Evolutionary conservation across 2,888 invertebrate genomes (phyloP).

Genomic region (Cyclophora albipunctata): DNA sequence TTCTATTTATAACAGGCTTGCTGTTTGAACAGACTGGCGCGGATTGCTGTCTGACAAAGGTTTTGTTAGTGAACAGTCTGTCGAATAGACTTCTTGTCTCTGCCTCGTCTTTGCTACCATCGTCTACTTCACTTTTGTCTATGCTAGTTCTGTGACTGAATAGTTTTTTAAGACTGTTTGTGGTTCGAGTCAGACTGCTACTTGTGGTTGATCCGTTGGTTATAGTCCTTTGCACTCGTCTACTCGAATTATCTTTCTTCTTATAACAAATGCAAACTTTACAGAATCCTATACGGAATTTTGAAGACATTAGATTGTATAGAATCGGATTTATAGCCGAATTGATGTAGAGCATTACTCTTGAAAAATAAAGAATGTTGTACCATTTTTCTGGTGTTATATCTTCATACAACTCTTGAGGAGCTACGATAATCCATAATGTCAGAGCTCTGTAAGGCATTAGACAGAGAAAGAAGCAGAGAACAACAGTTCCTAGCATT

Average conservation of each 20-base stretch:
- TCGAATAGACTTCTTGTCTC: constrained; percentile 42
- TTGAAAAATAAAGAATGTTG: constrained; percentile 86
- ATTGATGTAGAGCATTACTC: constrained; percentile 91
- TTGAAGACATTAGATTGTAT: constrained; percentile 94
- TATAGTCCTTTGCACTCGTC: constrained; percentile 64
- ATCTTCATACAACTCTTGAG: constrained; percentile 79
- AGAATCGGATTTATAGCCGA: constrained; percentile 93
- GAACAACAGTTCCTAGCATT: constrained; percentile 90
- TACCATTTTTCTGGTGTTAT: constrained; percentile 87
- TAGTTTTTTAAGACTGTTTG: constrained; percentile 72
- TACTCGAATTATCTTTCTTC: constrained; percentile 56
- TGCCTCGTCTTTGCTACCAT: constrained; percentile 44
- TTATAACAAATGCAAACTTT: constrained; percentile 78
- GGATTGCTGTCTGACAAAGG: constrained; percentile 61
- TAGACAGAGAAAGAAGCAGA: constrained; percentile 91
- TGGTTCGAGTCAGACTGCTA: constrained; percentile 77
- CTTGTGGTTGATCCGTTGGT: constrained; percentile 78
- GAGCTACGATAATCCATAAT: constrained; percentile 86
- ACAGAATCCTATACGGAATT: constrained; percentile 88
- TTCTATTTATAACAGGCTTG: constrained; percentile 49
- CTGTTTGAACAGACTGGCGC: constrained; percentile 51
- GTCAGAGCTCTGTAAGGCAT: constrained; percentile 90
- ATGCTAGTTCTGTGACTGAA: constrained; percentile 61
- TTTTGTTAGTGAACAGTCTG: constrained; percentile 49
- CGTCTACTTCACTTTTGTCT: constrained; percentile 53